Evolutionary conservation across 2,797 vertebrate genomes (phyloP), one percentile per base, ranked within the genome.

Genomic region (Phoeniculus purpureus): DNA sequence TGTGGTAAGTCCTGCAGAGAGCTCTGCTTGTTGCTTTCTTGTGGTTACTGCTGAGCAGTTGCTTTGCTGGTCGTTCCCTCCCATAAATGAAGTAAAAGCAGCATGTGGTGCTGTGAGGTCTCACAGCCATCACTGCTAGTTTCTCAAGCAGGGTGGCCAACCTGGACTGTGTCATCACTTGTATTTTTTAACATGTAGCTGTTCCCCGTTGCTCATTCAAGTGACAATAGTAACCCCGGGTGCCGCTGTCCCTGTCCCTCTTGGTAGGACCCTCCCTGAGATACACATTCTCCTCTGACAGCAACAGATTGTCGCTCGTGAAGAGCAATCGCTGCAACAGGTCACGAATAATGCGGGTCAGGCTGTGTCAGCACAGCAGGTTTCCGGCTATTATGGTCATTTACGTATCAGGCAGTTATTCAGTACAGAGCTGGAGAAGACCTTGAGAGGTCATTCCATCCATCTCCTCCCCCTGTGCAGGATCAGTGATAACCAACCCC

Each of bases 371-470:
- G 83, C 75, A 48, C 65, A 16, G 83, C 85, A 80, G 88, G 15
- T 70, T 91, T 87, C 85, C 75, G 48, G 86, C 88, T 65, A 7
- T 82, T 91, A 27, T 62, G 74, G 37, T 27, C 81, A 60, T 85
- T 93, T 70, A 22, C 3, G 12, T 91, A 34, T 64, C 79, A 37
- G 74, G 13, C 56, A 1, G 1, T 70, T 67, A 9, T 8, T 87
- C 73, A 9, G 1, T 25, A 10, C 84, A 17, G 85, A 66, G 73
- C 70, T 72, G 93, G 82, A 93, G 79, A 64, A 87, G 95, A 94
- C 95, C 90, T 94, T 94, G 86, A 81, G 87, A 87, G 89, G 94
- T 94, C 84, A 9, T 48, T 59, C 55, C 48, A 51, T 31, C 86
- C 84, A 59, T 80, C 89, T 81, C 88, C 89, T 75, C 89, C 26